Conservation (phyloP, 2,888 invertebrate genomes). For the Caenorhabditis sp. region DNA sequence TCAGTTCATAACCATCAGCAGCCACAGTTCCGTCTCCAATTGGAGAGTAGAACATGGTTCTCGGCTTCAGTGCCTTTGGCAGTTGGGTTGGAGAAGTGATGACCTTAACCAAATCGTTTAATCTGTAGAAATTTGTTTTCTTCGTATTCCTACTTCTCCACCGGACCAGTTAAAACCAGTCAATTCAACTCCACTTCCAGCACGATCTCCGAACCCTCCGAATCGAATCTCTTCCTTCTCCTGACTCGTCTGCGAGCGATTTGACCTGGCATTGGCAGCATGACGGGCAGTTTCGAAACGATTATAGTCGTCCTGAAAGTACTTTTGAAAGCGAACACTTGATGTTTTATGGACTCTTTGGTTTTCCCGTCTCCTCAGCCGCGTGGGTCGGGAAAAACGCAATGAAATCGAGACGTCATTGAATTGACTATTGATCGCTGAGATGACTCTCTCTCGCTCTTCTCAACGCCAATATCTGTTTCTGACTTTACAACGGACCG, state of each 20-base stretch:
- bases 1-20: constrained; percentile 81
- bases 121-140: no score
- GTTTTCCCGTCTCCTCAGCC: background rate
- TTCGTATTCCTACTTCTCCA: constrained; percentile 80
- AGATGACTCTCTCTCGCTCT: constrained; percentile 32
- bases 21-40: constrained; percentile 81
- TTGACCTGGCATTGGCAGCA: constrained; percentile 41
- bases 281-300: constrained; percentile 80
- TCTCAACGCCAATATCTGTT: constrained; percentile 58
- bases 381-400: constrained; percentile 56
- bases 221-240: constrained; percentile 77
- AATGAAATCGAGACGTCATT: constrained; percentile 57
- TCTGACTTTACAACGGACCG: constrained; percentile 60
- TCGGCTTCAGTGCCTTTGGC: constrained; percentile 76
- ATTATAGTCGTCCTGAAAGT: constrained; percentile 81
- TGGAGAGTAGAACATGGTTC: constrained; percentile 81
- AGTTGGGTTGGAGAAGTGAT: constrained; percentile 76
- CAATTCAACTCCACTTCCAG: constrained; percentile 81
- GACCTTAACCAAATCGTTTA: constrained; percentile 62
- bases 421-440: constrained; percentile 63
- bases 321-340: constrained; percentile 23
- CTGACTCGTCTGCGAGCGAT: constrained; percentile 53
- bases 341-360: constrained; percentile 36
- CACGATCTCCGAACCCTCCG: constrained; percentile 80
- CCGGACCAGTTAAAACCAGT: constrained; percentile 78